A percentile compares a stretch with the other conserved stretches of the same genome.
These are phyloP conservation scores for Syncerus caffer DNA, from an alignment of 2,797 vertebrate genomes.

Conservation along the genomic window DNA sequence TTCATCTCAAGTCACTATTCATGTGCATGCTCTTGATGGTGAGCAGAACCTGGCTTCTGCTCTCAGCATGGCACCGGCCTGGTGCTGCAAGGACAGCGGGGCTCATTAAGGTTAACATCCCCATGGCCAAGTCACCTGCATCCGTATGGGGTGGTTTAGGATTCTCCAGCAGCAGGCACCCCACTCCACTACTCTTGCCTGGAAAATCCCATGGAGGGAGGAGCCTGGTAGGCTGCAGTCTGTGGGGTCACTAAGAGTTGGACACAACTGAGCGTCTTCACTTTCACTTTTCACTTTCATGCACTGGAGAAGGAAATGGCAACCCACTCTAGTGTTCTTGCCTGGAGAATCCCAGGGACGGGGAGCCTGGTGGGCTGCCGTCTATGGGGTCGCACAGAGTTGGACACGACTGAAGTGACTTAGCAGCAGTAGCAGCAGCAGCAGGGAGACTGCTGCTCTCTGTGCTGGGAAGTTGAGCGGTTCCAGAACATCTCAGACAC, in stretches of 20 bases:
- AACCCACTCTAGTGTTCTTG: too few species aligned
- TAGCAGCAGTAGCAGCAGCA: neutral
- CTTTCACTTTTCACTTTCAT: too few species aligned
- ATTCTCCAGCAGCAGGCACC: neutral
- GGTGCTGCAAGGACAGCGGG: fast-evolving
- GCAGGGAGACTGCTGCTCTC: neutral
- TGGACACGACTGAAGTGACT: too few species aligned
- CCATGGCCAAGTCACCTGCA: neutral
- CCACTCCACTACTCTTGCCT: too few species aligned
- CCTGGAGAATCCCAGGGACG: too few species aligned
- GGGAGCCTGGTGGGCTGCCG: too few species aligned
- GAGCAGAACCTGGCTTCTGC: neutral
- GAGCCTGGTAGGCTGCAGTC: too few species aligned
- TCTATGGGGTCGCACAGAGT: too few species aligned
- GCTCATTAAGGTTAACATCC: neutral
- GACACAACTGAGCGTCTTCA: too few species aligned
- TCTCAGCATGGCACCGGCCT: neutral
- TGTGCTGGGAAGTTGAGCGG: neutral
- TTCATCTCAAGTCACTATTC: neutral
- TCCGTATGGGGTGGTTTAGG: neutral
- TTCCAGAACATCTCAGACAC: neutral
- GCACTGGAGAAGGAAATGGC: too few species aligned
- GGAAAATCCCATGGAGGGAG: too few species aligned
- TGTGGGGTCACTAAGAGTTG: too few species aligned
- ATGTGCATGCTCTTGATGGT: neutral